Evolutionary conservation across 2,113 vertebrate species (phyloP), one percentile per base, ranked within the genome.

Genomic region (Balaeniceps rex): DNA sequence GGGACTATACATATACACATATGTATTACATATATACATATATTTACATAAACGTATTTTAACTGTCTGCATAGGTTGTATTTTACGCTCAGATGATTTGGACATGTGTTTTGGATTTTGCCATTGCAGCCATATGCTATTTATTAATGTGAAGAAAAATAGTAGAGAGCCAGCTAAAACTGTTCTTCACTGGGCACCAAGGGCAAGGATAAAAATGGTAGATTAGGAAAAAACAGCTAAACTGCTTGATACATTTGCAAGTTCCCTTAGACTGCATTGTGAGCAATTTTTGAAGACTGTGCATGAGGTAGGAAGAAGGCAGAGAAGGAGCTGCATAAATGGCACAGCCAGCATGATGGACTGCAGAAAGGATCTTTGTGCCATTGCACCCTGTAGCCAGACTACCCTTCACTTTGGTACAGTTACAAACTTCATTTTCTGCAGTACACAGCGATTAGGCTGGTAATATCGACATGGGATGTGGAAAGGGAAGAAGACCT

Each of bases 1-100:
- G 47, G 25, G 24, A 38, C 60, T 74, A 19, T 28, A 42, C 18
- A 19, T 31, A 76, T 38, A 58, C 42, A 82, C 19, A 65, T 66
- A 71, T 54, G 66, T 16, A 69, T 83, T 61, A 81, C 22, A 44
- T 63, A 64, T 36, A 86, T 38, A 52, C 51, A 87, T 42, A 36
- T 55, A 94, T 94, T 94, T 95, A 91, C 89, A 92, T 78, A 82
- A 84, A 89, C 9, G 0, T 80, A 71, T 95, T 93, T 83, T 63
- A 69, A 55, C 26, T 75, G n/a, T 71, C 72, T 78, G 36, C 13
- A 66, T 64, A 85, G 17, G 24, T 81, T 55, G 22, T 52, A 68
- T 89, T 93, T 93, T 82, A 71, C 42, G 28, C 22, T 93, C 28
- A 55, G 68, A 84, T 34, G 75, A 75, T 93, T 87, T 71, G 46